A percentile compares a stretch with the other conserved stretches of the same genome.
Conservation (phyloP, 2,797 vertebrate species). For the Ceryle rudis region DNA sequence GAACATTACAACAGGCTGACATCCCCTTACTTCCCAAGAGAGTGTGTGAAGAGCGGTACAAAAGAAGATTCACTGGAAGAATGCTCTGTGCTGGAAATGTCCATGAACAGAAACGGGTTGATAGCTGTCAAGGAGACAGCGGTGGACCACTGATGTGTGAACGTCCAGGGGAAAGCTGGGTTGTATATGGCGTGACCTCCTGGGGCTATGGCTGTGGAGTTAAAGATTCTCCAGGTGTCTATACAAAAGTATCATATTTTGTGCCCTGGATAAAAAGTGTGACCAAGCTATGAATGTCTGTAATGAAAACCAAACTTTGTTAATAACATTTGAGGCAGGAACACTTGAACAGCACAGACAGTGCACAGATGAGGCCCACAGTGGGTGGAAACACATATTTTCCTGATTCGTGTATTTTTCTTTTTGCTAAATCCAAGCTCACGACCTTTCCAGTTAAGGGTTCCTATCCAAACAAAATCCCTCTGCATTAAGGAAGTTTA, state of each 20-base stretch:
- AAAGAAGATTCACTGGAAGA: slow-evolving; percentile 89
- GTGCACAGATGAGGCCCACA: not conserved
- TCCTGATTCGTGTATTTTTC: not conserved
- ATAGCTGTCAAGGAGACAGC: slow-evolving; percentile 97
- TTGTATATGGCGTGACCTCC: slow-evolving; percentile 95
- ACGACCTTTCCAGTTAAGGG: not conserved
- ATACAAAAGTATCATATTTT: slow-evolving; percentile 95
- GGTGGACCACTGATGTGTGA: slow-evolving; percentile 95
- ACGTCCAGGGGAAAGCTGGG: slow-evolving; percentile 87
- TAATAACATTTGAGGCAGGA: not conserved
- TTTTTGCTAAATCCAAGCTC: not conserved
- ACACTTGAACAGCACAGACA: not conserved
- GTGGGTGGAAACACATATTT: not conserved
- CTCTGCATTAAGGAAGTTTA: not conserved
- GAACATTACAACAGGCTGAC: slow-evolving; percentile 93
- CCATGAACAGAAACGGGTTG: slow-evolving; percentile 84
- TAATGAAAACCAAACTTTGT: not conserved
- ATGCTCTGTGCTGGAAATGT: slow-evolving; percentile 95
- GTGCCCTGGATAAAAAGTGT: slow-evolving; percentile 92
- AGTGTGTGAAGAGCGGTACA: slow-evolving; percentile 88
- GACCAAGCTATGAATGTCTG: slow-evolving; percentile 76
- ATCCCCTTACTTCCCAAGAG: slow-evolving; percentile 89
- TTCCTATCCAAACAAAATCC: not conserved
- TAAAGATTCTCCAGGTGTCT: slow-evolving; percentile 93
- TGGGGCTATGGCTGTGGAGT: slow-evolving; percentile 95